phyloP scores from a whole-genome alignment of 2,797 vertebrate species.

The Heteromormyrus szaboi region DNA sequence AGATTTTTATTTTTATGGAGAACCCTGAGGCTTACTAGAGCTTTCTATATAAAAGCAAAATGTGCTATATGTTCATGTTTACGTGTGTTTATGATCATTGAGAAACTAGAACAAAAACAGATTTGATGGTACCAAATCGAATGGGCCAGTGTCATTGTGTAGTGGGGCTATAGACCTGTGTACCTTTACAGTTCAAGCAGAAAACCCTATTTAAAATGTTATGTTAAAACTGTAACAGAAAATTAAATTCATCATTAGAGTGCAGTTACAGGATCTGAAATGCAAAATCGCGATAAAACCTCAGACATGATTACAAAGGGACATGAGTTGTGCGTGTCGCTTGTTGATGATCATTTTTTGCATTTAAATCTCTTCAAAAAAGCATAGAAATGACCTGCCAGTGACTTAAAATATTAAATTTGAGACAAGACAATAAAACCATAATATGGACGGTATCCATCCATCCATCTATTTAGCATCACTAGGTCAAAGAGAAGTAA shows the following conservation, averaged over 20 bases:
- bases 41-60: conserved; percentile 49
- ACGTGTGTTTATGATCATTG: conserved; percentile 62
- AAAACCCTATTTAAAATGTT: not conserved
- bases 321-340: not conserved
- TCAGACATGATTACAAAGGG: not conserved
- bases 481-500: not conserved
- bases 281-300: not conserved
- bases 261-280: not conserved
- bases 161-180: not conserved
- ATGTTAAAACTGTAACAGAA: not conserved
- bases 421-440: not conserved
- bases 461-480: not conserved
- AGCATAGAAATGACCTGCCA: not conserved
- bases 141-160: conserved; percentile 22
- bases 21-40: conserved; percentile 22
- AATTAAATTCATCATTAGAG: not conserved
- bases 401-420: not conserved
- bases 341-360: not conserved
- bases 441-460: not conserved
- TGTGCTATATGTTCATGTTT: conserved; percentile 53
- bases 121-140: conserved; percentile 39
- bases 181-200: not conserved
- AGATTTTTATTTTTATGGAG: conserved; percentile 21
- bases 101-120: conserved; percentile 10
- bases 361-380: not conserved